A percentile compares a stretch with the other conserved stretches of the same genome.
phyloP scores from a whole-genome alignment of 2,113 vertebrate genomes.

The Spizaetus ornatus region DNA sequence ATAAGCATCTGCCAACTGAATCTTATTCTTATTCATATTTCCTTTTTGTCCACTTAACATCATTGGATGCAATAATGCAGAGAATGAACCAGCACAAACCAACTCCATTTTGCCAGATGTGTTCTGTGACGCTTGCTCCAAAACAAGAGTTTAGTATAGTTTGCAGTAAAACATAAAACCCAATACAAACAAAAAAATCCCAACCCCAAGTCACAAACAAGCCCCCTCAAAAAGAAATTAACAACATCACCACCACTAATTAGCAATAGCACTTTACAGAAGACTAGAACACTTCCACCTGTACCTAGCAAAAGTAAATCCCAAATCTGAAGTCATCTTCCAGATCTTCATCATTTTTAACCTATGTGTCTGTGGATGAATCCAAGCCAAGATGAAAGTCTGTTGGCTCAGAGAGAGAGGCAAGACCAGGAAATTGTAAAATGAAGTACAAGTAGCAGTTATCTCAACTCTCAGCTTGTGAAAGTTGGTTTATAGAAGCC shows the following conservation, averaged over 20 bases:
- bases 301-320: not conserved
- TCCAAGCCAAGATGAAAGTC: not conserved
- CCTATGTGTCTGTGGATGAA: accelerated
- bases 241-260: not conserved
- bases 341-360: not conserved
- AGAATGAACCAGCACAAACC: slow-evolving; percentile 53
- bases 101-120: slow-evolving; percentile 20
- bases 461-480: too few species aligned
- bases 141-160: not conserved
- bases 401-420: not conserved
- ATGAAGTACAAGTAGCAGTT: not conserved
- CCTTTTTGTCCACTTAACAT: slow-evolving; percentile 54
- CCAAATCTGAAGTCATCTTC: not conserved
- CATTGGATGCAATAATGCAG: slow-evolving; percentile 26
- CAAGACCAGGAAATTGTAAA: not conserved
- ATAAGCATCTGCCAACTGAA: slow-evolving; percentile 64
- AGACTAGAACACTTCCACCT: not conserved
- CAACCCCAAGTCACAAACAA: not conserved
- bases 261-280: not conserved
- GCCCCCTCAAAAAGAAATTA: not conserved
- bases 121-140: slow-evolving; percentile 2
- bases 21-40: slow-evolving; percentile 57
- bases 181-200: not conserved
- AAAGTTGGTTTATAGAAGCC: not conserved
- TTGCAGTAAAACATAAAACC: not conserved